phyloP scores from a whole-genome alignment of 2,113 vertebrate species.

The Orientallactaga bullata region DNA sequence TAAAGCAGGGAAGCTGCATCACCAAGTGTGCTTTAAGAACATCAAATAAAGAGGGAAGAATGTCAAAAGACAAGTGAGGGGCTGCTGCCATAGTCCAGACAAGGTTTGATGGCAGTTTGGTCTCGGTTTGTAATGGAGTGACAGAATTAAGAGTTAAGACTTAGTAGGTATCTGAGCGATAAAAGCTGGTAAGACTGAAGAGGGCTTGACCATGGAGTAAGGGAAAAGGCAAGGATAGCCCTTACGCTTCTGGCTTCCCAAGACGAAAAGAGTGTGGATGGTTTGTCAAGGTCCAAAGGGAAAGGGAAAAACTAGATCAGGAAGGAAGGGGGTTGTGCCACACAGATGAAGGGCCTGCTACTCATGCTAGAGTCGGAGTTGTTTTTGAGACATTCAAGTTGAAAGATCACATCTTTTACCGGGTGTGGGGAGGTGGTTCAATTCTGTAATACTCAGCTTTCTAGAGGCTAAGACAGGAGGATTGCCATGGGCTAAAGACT shows the following conservation, averaged over 20 bases:
- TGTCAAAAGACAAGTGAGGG: not conserved
- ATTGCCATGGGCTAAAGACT: too few relatives aligned
- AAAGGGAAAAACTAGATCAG: not conserved
- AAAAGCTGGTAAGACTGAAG: not conserved
- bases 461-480: not conserved
- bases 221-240: not conserved
- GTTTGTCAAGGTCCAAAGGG: not conserved
- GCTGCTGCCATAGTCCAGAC: not conserved
- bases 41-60: not conserved
- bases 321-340: fast-evolving
- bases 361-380: not conserved
- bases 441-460: not conserved
- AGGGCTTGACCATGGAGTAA: not conserved
- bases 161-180: not conserved
- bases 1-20: not conserved
- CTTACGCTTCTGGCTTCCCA: not conserved
- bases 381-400: not conserved
- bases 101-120: not conserved
- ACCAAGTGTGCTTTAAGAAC: not conserved
- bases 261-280: not conserved
- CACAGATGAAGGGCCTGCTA: not conserved
- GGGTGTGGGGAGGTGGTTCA: too few relatives aligned
- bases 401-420: not conserved
- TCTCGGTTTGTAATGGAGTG: not conserved
- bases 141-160: not conserved